Percentiles rank a stretch among this genome's conserved stretches.
Evolutionary conservation across 2,797 vertebrate genomes (phyloP).

Genomic region (Danio aesculapii): DNA sequence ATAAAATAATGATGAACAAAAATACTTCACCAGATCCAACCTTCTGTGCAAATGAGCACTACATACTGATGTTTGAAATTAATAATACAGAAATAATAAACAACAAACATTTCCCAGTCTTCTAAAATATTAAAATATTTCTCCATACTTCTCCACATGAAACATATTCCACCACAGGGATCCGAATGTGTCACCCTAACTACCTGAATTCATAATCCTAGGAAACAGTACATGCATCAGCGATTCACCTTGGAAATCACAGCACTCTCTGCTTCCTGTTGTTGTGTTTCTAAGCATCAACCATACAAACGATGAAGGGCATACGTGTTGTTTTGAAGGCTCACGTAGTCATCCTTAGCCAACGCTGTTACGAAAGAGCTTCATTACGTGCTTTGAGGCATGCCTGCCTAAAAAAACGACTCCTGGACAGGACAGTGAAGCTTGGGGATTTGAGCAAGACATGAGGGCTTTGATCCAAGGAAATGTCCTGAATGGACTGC

Average conservation of each 20-base stretch:
- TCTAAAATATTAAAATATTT: neutral
- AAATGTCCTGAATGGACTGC: constrained; percentile 23
- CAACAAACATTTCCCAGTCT: neutral
- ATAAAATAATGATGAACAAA: constrained; percentile 10
- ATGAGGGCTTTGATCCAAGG: constrained; percentile 25
- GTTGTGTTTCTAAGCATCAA: constrained; percentile 52
- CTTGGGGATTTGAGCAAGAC: constrained; percentile 22
- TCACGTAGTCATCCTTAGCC: constrained; percentile 13
- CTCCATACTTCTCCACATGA: neutral
- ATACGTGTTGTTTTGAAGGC: constrained; percentile 12
- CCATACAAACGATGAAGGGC: constrained; percentile 50
- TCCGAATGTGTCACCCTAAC: neutral
- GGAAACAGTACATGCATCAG: neutral
- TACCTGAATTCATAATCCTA: neutral
- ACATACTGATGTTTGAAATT: neutral
- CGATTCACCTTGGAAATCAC: constrained; percentile 42
- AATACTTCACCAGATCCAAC: neutral
- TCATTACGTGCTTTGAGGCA: constrained; percentile 23
- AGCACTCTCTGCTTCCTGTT: constrained; percentile 62
- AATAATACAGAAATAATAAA: neutral
- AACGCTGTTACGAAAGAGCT: constrained; percentile 40
- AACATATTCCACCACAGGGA: neutral
- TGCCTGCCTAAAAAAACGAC: neutral
- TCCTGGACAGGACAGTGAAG: constrained; percentile 27
- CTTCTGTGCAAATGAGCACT: neutral